Evolutionary conservation across 2,888 invertebrate species (phyloP).

Genomic region (Zootermopsis nevadensis): DNA sequence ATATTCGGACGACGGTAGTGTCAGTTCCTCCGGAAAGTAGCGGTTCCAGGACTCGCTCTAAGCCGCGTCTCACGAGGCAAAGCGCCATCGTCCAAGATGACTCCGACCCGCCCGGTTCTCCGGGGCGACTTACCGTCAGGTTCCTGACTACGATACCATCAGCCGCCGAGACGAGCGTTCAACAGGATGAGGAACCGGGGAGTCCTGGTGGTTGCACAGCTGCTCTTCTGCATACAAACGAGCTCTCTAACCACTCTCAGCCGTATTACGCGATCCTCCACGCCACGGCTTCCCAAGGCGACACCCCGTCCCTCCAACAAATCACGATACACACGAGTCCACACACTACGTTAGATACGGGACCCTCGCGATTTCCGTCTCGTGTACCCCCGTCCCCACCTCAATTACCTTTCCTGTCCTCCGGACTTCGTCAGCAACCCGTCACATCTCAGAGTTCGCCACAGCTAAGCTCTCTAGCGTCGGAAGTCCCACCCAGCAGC

Average conservation of each 20-base stretch:
- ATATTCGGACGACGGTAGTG: conserved; percentile 56
- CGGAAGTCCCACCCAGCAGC: background rate
- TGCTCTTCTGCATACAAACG: conserved; percentile 20
- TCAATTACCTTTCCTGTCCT: conserved; percentile 9
- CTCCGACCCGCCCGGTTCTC: conserved; percentile 71
- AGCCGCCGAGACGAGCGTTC: conserved; percentile 77
- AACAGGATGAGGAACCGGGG: conserved; percentile 67
- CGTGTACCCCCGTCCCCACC: background rate
- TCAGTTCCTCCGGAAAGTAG: conserved; percentile 42
- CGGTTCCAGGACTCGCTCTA: conserved; percentile 61
- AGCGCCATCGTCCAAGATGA: conserved; percentile 80
- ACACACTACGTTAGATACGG: conserved; percentile 10
- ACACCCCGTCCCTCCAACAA: background rate
- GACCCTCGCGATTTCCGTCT: conserved; percentile 15
- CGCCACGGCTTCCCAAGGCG: conserved; percentile 53
- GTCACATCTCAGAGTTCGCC: conserved; percentile 33
- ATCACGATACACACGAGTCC: conserved; percentile 52
- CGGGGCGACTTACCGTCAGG: conserved; percentile 68
- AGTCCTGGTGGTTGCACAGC: background rate
- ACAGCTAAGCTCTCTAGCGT: conserved; percentile 6
- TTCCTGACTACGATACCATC: conserved; percentile 80
- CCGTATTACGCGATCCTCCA: conserved; percentile 56
- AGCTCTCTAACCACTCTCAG: background rate
- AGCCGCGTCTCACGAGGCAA: conserved; percentile 83
- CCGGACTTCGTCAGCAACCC: conserved; percentile 26